Evolutionary conservation across 2,888 invertebrate genomes (phyloP).

Genomic region (Quadroppia sp.): DNA sequence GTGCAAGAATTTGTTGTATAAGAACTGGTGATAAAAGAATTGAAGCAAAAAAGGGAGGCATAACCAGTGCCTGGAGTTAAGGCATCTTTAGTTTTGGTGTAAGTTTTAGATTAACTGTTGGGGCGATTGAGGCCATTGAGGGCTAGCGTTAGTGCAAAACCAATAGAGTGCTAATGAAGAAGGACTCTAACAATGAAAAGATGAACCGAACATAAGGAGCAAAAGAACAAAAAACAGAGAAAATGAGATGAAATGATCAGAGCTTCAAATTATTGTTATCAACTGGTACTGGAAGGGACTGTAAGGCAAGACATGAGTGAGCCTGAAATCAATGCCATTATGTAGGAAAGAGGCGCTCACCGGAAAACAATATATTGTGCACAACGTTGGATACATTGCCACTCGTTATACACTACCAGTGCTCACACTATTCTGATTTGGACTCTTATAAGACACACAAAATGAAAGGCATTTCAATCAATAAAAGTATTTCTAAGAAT

Average conservation of each 20-base stretch:
- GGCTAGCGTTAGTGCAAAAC: neutral
- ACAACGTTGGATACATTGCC: constrained; percentile 23
- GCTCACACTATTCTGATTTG: neutral
- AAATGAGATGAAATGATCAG: constrained; percentile 25
- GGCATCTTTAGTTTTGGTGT: constrained; percentile 26
- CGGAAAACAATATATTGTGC: constrained; percentile 31
- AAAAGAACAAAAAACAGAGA: constrained; percentile 27
- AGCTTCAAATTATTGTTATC: constrained; percentile 23
- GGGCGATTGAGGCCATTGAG: constrained; percentile 15
- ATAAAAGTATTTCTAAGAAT: constrained; percentile 15
- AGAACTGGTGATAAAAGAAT: constrained; percentile 2
- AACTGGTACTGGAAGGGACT: neutral
- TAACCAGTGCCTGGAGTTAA: neutral
- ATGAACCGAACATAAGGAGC: constrained; percentile 9
- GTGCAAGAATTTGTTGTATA: neutral
- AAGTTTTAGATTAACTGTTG: constrained; percentile 25
- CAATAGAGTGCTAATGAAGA: constrained; percentile 24
- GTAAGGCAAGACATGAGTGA: constrained; percentile 7
- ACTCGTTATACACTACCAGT: constrained; percentile 20
- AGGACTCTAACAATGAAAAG: constrained; percentile 14
- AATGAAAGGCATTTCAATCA: neutral
- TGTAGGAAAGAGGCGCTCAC: constrained; percentile 30
- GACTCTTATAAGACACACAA: constrained; percentile 4
- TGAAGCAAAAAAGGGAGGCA: constrained; percentile 8
- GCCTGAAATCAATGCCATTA: constrained; percentile 27